Base-by-base conservation (phyloP, 1,140 invertebrate genomes). In the Tenebrio molitor region DNA sequence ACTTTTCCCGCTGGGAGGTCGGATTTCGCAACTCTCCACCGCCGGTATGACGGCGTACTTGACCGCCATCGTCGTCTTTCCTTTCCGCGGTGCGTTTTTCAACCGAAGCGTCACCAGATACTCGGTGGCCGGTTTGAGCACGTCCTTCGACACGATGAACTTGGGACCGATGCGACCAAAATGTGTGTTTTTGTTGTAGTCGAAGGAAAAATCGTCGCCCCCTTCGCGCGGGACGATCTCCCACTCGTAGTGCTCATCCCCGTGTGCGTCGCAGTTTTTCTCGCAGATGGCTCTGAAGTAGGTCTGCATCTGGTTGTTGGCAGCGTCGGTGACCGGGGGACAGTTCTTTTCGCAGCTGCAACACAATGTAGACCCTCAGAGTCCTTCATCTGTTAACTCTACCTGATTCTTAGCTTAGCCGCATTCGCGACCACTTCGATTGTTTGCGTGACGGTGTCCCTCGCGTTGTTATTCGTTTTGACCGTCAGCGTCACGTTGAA, bases 261-360 rank as follows among this genome's bases (percentile, higher is more conserved):
- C 23, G 7, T 19, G 36, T 25, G 36, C 39, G 10, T 17, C 1
- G n/a, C 62, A 65, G 19, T 65, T 65, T 8, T 15, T 15, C 14
- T 19, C 15, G 15, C 62, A 65, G n/a, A 8, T 14, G 4, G 62
- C 62, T 2, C 3, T 8, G 8, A 65, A 16, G 41, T 19, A 65
- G 12, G 39, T 36, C 7, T 16, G 15, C 2, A 10, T 1, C 17
- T 65, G 8, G n/a, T 21, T 10, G 6, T 34, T 65, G 2, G 62
- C 15, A 10, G 19, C n/a, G n/a, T 17, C 14, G 1, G 29, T 41
- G 2, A 14, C 10, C 0, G 62, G 62, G 6, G 62, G 34, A 17
- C 62, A 65, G 10, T 65, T 65, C 19, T 65, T 65, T 16, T 19
- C 16, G n/a, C 62, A 65, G n/a, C 44, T 50, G 17, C 6, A 41